Evolutionary conservation across 1,140 invertebrate species (phyloP).

Genomic region (Thaumatotibia leucotreta): DNA sequence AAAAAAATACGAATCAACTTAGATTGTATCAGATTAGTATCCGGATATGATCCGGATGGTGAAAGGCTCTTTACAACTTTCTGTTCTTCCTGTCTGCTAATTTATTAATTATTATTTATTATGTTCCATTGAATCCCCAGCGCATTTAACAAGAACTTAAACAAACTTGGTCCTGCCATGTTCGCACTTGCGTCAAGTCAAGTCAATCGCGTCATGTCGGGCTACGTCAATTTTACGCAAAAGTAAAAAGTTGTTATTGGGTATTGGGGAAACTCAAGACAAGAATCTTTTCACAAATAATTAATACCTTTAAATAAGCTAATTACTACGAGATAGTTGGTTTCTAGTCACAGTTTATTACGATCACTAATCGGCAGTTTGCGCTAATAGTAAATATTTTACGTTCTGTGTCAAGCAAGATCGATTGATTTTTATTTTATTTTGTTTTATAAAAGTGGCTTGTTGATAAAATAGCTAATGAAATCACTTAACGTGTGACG

Average conservation of each 20-base stretch:
- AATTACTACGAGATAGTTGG: background rate
- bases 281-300: background rate
- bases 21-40: too few species aligned
- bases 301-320: background rate
- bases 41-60: too few species aligned
- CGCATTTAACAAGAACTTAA: background rate
- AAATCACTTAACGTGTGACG: constrained; percentile 63
- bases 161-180: background rate
- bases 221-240: constrained; percentile 6
- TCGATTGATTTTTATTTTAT: constrained; percentile 59
- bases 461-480: constrained; percentile 68
- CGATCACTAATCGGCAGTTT: constrained; percentile 18
- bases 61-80: too few species aligned
- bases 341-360: constrained; percentile 2
- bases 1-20: too few species aligned
- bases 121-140: too few species aligned
- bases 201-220: background rate
- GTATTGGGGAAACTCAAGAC: background rate
- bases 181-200: background rate
- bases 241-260: constrained; percentile 4
- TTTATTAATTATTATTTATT: too few species aligned
- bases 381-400: constrained; percentile 47
- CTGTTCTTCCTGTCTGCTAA: too few species aligned
- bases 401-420: constrained; percentile 54
- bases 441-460: constrained; percentile 63